phyloP scores from a whole-genome alignment of 2,797 vertebrate genomes.

The Ibycter americanus region DNA sequence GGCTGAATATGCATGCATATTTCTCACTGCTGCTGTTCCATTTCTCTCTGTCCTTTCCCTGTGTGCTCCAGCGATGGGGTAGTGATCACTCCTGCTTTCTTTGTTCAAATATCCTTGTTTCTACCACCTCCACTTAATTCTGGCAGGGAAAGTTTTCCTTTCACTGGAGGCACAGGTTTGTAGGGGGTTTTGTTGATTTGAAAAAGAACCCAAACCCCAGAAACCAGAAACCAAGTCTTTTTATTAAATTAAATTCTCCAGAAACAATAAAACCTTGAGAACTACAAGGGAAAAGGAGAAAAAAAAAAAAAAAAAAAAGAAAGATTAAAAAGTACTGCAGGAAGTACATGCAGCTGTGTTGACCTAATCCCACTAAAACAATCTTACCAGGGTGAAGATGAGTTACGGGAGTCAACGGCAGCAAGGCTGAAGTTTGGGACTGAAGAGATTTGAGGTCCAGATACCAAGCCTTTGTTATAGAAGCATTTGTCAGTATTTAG shows the following conservation, averaged over 20 bases:
- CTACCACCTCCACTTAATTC: constrained; percentile 9
- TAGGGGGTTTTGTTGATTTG: not conserved
- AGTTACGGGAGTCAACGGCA: not conserved
- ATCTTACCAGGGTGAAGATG: not conserved
- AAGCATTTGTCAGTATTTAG: constrained; percentile 10
- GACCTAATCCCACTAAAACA: not conserved
- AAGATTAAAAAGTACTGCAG: not conserved
- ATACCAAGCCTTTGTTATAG: not conserved
- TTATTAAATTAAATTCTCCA: not conserved
- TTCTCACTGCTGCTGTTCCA: constrained; percentile 53
- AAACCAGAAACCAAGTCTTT: not conserved
- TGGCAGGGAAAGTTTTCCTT: constrained; percentile 7
- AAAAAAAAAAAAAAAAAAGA: not conserved
- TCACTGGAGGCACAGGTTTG: not conserved
- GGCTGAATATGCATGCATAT: constrained; percentile 58
- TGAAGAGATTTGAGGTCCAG: not conserved
- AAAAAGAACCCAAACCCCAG: not conserved
- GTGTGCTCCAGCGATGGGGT: constrained; percentile 36
- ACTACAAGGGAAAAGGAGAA: not conserved
- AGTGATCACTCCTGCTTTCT: constrained; percentile 47
- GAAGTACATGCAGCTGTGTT: not conserved
- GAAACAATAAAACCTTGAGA: not conserved
- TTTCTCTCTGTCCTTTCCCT: constrained; percentile 15
- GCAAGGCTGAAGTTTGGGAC: not conserved
- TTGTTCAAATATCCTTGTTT: constrained; percentile 49